These are phyloP conservation scores for Temnothorax unifasciatus DNA, from an alignment of 2,888 invertebrate species.

Conservation along the genomic window DNA sequence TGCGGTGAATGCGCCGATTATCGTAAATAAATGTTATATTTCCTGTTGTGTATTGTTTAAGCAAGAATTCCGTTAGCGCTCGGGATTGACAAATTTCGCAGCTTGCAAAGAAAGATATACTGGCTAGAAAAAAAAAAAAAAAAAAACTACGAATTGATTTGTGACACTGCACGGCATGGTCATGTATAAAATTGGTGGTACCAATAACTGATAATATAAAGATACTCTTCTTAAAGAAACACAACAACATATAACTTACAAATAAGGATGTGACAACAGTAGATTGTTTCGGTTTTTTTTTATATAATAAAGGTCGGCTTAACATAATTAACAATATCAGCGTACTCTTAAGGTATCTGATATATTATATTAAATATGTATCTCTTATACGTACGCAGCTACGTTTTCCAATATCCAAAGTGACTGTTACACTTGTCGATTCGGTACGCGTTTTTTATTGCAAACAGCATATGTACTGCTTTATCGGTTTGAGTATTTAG, in stretches of 20 bases:
- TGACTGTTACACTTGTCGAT: conserved; percentile 13
- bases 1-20: neutral
- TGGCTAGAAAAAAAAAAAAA: neutral
- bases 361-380: conserved; percentile 40
- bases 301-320: conserved; percentile 40
- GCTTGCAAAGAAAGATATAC: neutral
- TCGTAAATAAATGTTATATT: conserved; percentile 10
- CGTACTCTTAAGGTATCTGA: conserved; percentile 6
- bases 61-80: neutral
- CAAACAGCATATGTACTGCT: neutral
- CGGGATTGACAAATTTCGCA: neutral
- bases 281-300: neutral
- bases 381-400: conserved; percentile 6
- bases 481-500: conserved; percentile 41
- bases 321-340: conserved; percentile 44
- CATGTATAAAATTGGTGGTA: conserved; percentile 27
- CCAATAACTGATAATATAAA: conserved; percentile 27
- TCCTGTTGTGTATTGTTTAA: neutral
- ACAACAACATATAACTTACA: conserved; percentile 10
- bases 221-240: conserved; percentile 34
- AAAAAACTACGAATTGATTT: conserved; percentile 20
- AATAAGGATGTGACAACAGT: conserved; percentile 36
- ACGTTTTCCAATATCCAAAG: conserved; percentile 35
- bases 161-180: conserved; percentile 16
- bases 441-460: neutral